phyloP scores from a whole-genome alignment of 2,797 vertebrate genomes.

The Allobates femoralis region DNA sequence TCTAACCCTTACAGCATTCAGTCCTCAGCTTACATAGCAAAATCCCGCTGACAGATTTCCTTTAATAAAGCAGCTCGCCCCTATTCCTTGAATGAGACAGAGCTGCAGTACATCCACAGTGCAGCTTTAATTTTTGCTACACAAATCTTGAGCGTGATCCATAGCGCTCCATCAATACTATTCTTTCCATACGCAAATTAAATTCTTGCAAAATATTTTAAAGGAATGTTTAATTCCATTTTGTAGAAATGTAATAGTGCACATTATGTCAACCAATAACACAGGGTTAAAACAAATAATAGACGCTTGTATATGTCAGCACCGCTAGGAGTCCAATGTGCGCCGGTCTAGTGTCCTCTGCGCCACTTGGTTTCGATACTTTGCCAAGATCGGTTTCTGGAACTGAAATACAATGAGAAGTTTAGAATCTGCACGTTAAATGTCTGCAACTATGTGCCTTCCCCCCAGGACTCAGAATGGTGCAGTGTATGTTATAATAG shows the following conservation, averaged over 20 bases:
- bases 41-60: too few species aligned
- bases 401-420: neutral
- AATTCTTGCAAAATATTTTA: neutral
- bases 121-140: neutral
- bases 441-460: neutral
- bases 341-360: neutral
- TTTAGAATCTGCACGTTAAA: neutral
- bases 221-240: slow-evolving; percentile 24
- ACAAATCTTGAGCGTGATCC: neutral
- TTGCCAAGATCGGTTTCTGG: neutral
- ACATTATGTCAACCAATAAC: neutral
- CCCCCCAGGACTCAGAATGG: neutral
- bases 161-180: too few species aligned
- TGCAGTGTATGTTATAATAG: too few species aligned
- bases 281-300: slow-evolving; percentile 16
- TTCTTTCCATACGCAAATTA: neutral
- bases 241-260: neutral
- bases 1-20: too few species aligned
- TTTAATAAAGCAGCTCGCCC: too few species aligned
- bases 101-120: neutral
- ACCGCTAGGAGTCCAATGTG: neutral
- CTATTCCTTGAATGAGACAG: neutral
- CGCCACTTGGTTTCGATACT: neutral
- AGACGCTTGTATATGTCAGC: slow-evolving; percentile 5
- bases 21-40: too few species aligned